Evolutionary conservation across 2,888 invertebrate species (phyloP).

Genomic region (Leucophora obtusa): DNA sequence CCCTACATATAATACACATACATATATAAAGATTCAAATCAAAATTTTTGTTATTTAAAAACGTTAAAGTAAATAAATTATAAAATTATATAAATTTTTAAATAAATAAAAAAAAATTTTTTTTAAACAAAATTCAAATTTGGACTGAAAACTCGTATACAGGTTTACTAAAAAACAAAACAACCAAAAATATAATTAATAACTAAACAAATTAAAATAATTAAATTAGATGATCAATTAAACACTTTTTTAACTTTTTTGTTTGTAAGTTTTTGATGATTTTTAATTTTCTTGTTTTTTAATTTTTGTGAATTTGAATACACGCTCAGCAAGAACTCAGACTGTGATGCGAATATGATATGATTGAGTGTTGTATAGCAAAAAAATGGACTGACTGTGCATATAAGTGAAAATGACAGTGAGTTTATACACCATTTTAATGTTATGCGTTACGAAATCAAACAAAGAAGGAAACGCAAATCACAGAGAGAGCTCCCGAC

Average conservation of each 20-base stretch:
- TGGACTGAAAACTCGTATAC: constrained; percentile 76
- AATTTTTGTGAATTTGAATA: constrained; percentile 66
- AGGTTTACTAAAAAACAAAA: constrained; percentile 33
- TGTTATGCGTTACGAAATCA: constrained; percentile 35
- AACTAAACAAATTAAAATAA: constrained; percentile 11
- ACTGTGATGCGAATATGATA: constrained; percentile 89
- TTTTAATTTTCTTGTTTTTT: not conserved
- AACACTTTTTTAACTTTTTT: constrained; percentile 23
- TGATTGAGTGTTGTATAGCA: constrained; percentile 43
- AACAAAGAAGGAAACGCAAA: constrained; percentile 81
- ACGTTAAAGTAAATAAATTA: too few species aligned
- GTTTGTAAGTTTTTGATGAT: constrained; percentile 28
- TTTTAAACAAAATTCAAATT: constrained; percentile 71
- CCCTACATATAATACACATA: too few species aligned
- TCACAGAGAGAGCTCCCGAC: constrained; percentile 90
- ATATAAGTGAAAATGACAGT: constrained; percentile 49
- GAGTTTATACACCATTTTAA: constrained; percentile 44
- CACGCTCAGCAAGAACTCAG: constrained; percentile 94
- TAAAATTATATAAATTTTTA: too few species aligned
- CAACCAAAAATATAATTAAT: constrained; percentile 19
- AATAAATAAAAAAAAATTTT: too few species aligned
- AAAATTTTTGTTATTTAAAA: too few species aligned
- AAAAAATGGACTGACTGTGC: constrained; percentile 69
- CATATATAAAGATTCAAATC: too few species aligned
- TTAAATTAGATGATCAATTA: constrained; percentile 12